Evolutionary conservation across 1,140 invertebrate species (phyloP), one percentile per base, ranked within the genome.

Genomic region (Temnothorax nylanderi): DNA sequence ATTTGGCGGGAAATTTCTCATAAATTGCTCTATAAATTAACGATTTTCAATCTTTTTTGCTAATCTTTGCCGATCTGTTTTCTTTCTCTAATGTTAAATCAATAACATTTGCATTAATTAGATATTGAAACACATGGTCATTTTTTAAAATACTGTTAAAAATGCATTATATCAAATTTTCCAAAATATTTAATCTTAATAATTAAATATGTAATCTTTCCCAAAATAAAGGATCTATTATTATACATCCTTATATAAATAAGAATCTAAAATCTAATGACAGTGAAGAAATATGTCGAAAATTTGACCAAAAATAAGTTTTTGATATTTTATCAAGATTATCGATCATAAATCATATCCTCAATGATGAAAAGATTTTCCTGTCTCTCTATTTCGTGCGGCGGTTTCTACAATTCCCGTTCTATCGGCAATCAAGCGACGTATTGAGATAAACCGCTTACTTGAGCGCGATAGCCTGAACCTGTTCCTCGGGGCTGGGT

Each of bases 401-500:
- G 56, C 75, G 51, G 26, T 82, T 74, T 74, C 54, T 72, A 74
- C 54, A 60, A 60, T 81, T 80, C 32, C 26, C 62, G 56, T 26
- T 41, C 51, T 82, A 74, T 84, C 80, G 18, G 37, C 18, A 56
- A 82, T 82, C 69, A 49, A 84, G 16, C 41, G 44, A 75, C 44
- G 41, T 62, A 62, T 75, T 84, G 80, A 75, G 80, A 84, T 75
- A 60, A 75, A 84, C 64, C 85, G 95, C 96, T 96, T 96, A 98
- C 97, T 97, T 98, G 92, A 97, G 96, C 87, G 97, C 97, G 91
- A 98, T 96, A 81, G 97, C 96, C 94, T 97, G 96, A 81, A 97
- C 96, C 94, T 98, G 97, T 95, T 98, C 97, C 93, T 98, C 97
- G 2, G 98, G 98, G 87, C 97, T 98, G 60, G 98, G 98, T 90